These are phyloP conservation scores for Sphaerodactylus townsendi DNA, from an alignment of 2,113 vertebrate species.

Conservation along the genomic window DNA sequence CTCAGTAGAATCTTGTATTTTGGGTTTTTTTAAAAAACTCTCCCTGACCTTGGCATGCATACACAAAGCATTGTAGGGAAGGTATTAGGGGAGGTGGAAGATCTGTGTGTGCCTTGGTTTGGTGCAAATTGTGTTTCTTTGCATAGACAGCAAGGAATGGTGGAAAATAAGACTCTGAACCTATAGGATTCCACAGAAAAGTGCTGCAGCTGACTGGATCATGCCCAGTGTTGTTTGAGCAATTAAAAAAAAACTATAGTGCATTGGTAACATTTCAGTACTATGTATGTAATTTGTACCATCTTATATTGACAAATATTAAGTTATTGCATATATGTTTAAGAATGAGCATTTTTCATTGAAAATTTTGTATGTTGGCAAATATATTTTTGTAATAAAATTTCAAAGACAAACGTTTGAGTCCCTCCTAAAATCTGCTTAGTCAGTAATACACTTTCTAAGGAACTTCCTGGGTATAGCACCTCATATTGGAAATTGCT, in stretches of 20 bases:
- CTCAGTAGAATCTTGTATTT: not conserved
- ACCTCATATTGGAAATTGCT: too few species aligned
- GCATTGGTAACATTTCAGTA: constrained; percentile 71
- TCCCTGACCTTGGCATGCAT: too few species aligned
- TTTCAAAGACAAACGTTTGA: constrained; percentile 78
- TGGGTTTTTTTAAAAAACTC: too few species aligned
- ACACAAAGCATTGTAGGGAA: not conserved
- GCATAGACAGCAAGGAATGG: not conserved
- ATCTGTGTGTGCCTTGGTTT: not conserved
- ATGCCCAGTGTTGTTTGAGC: constrained; percentile 24
- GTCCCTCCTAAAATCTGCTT: constrained; percentile 69
- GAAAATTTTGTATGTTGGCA: constrained; percentile 84
- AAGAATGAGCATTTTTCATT: constrained; percentile 82
- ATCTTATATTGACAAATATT: constrained; percentile 81
- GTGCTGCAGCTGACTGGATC: not conserved
- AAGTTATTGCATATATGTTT: constrained; percentile 83
- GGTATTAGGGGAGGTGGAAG: not conserved
- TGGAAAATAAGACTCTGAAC: not conserved
- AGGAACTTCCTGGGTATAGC: not conserved
- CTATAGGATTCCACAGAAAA: not conserved
- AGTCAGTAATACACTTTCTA: constrained; percentile 37
- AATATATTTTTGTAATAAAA: constrained; percentile 89
- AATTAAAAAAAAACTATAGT: constrained; percentile 52
- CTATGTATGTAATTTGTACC: constrained; percentile 77
- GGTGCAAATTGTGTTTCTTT: not conserved